These are phyloP conservation scores for Leptodirus hochenwartii DNA, from an alignment of 2,888 invertebrate genomes.

Conservation along the genomic window DNA sequence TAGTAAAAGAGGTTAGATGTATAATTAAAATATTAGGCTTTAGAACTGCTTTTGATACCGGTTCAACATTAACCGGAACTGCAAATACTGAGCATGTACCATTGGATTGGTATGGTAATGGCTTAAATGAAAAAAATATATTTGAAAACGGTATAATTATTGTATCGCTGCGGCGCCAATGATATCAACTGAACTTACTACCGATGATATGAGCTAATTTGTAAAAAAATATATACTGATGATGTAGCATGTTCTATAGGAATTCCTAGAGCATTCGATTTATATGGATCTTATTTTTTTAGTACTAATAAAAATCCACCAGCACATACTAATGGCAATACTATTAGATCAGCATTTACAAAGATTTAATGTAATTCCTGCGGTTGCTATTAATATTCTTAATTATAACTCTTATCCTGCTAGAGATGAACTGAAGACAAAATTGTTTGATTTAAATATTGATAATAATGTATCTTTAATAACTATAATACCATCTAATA, in stretches of 20 bases:
- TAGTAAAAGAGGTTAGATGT: background rate
- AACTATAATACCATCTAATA: too few species aligned
- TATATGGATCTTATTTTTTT: too few species aligned
- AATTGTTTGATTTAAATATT: too few species aligned
- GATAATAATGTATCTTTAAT: too few species aligned
- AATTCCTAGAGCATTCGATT: background rate
- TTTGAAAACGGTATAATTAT: background rate
- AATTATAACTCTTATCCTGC: too few species aligned
- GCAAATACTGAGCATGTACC: background rate
- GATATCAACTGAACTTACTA: background rate
- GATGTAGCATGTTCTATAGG: background rate
- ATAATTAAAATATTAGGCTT: background rate
- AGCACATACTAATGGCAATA: too few species aligned
- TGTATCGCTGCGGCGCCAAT: background rate
- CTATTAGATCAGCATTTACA: too few species aligned
- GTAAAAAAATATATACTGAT: background rate
- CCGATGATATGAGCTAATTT: background rate
- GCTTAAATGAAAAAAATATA: background rate
- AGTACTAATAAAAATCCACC: too few species aligned
- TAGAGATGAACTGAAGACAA: too few species aligned
- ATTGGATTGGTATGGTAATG: background rate
- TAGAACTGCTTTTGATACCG: background rate
- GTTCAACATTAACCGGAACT: background rate
- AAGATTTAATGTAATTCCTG: too few species aligned
- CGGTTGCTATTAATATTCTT: too few species aligned